Percentiles rank a stretch among this genome's conserved stretches.
These are phyloP conservation scores for Seriola dumerili DNA, from an alignment of 2,113 vertebrate species.

Conservation along the genomic window DNA sequence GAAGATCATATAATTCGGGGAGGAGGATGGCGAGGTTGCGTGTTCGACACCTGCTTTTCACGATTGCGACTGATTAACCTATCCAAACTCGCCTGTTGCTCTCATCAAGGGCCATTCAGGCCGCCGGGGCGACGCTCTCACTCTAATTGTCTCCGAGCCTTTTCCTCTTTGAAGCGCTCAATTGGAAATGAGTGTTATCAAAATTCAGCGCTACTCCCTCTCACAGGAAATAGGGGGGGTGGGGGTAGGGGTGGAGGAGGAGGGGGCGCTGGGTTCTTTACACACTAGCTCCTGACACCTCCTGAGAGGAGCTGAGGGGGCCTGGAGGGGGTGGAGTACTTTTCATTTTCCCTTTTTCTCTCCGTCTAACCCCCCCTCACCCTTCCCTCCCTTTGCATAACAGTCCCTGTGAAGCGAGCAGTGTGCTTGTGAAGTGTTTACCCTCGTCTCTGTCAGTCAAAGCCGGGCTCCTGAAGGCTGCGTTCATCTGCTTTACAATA, in stretches of 20 bases:
- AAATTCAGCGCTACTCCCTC: constrained; percentile 54
- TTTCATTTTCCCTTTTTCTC: constrained; percentile 62
- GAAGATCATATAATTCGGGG: constrained; percentile 68
- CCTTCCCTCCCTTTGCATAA: constrained; percentile 43
- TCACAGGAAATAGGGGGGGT: constrained; percentile 59
- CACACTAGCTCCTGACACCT: constrained; percentile 63
- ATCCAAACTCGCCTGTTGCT: constrained; percentile 62
- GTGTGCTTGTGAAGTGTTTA: constrained; percentile 72
- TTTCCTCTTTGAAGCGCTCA: constrained; percentile 65
- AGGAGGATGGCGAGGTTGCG: constrained; percentile 44
- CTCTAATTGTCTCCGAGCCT: constrained; percentile 73
- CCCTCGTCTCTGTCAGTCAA: constrained; percentile 66
- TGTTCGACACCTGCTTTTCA: constrained; percentile 77
- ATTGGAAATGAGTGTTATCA: constrained; percentile 78
- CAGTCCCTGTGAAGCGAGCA: constrained; percentile 53
- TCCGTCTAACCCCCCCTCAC: constrained; percentile 21
- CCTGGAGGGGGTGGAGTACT: constrained; percentile 49
- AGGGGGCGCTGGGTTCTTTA: constrained; percentile 51
- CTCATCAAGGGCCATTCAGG: constrained; percentile 79
- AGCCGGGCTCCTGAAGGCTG: constrained; percentile 56
- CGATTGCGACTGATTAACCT: constrained; percentile 80
- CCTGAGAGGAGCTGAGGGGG: constrained; percentile 66
- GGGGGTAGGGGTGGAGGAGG: too few species aligned
- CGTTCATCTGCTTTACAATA: constrained; percentile 62
- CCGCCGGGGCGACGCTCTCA: constrained; percentile 46